A percentile compares a stretch with the other conserved stretches of the same genome.
Conservation (phyloP, 2,113 vertebrate genomes). For the Mobula birostris region DNA sequence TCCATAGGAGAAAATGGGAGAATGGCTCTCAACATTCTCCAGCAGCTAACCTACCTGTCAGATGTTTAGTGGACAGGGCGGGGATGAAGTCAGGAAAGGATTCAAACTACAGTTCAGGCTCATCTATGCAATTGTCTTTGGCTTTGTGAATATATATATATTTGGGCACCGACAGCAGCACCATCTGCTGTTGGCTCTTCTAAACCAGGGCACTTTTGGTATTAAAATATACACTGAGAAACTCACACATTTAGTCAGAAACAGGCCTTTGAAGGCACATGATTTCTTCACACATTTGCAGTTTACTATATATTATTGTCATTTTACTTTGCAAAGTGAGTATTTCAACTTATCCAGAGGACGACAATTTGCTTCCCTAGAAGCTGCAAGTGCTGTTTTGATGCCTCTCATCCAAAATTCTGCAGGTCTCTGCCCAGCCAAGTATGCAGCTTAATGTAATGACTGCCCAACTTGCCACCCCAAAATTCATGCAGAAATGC, state of each 20-base stretch:
- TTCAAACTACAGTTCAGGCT: not conserved
- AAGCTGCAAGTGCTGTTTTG: not conserved
- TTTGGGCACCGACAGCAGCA: not conserved
- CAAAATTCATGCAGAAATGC: not conserved
- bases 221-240: not conserved
- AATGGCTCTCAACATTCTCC: not conserved
- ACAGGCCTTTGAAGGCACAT: not conserved
- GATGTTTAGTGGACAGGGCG: not conserved
- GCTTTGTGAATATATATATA: not conserved
- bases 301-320: not conserved
- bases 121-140: not conserved
- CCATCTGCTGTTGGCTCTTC: not conserved
- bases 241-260: not conserved
- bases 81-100: not conserved
- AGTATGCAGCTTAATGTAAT: not conserved
- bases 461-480: not conserved
- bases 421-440: not conserved
- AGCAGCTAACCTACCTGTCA: not conserved
- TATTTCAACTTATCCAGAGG: not conserved
- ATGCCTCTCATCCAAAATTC: not conserved
- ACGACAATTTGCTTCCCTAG: not conserved
- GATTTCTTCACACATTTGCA: not conserved
- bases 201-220: slow-evolving; percentile 15
- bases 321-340: slow-evolving; percentile 5
- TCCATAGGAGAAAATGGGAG: not conserved